A percentile compares a stretch with the other conserved stretches of the same genome.
Conservation (phyloP, 2,113 vertebrate species). For the Thalassoma bifasciatum region DNA sequence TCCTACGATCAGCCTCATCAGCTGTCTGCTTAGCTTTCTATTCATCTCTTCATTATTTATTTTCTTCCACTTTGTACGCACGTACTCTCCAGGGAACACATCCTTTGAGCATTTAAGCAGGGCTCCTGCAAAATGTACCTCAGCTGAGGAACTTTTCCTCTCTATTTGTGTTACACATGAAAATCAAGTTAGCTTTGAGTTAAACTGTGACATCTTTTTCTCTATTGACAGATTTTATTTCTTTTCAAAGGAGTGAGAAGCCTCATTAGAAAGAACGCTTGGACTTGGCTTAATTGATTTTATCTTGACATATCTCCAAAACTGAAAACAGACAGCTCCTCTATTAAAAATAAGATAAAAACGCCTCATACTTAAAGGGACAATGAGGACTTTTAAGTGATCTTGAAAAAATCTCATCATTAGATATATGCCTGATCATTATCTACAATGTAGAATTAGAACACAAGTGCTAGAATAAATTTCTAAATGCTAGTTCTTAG, state of each 20-base stretch:
- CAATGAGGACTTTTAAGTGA: no score
- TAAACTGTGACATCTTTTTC: conserved; percentile 38
- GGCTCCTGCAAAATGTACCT: conserved; percentile 39
- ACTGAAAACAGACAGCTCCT: conserved; percentile 35
- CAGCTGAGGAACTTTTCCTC: conserved; percentile 50
- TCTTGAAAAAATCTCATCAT: no score
- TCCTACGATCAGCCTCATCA: conserved; percentile 78
- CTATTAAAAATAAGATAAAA: conserved; percentile 30
- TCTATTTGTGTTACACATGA: conserved; percentile 43
- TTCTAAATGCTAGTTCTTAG: no score
- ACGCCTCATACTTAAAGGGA: conserved; percentile 58
- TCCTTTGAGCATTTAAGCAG: conserved; percentile 65
- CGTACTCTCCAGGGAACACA: conserved; percentile 55
- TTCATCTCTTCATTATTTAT: conserved; percentile 78
- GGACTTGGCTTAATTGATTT: conserved; percentile 48
- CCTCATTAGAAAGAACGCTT: conserved; percentile 44
- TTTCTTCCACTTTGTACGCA: conserved; percentile 71
- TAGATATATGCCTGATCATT: no score
- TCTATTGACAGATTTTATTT: conserved; percentile 31
- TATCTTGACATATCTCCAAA: conserved; percentile 27
- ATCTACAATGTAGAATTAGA: no score
- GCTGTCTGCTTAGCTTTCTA: conserved; percentile 71
- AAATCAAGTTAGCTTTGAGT: conserved; percentile 35
- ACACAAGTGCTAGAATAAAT: no score
- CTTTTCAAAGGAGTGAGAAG: conserved; percentile 11